phyloP scores from a whole-genome alignment of 2,888 invertebrate species.

The Lepidochitona cinerea region DNA sequence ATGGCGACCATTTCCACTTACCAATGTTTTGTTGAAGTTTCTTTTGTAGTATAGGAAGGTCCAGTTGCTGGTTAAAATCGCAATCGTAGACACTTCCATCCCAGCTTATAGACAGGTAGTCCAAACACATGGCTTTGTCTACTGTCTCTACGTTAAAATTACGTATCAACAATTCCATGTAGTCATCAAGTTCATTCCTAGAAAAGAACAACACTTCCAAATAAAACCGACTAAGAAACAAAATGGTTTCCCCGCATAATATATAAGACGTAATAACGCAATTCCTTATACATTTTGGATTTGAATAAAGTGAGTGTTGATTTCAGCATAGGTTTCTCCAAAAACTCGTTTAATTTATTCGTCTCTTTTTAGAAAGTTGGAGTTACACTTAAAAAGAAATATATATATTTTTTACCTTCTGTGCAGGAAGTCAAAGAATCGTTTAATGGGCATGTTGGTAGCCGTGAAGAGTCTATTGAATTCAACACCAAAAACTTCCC shows the following conservation, averaged over 20 bases:
- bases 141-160: slow-evolving; percentile 49
- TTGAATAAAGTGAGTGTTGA: too few relatives aligned
- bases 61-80: slow-evolving; percentile 56
- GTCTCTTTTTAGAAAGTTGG: too few relatives aligned
- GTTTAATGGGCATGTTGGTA: slow-evolving; percentile 57
- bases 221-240: background rate
- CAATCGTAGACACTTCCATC: slow-evolving; percentile 50
- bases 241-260: background rate
- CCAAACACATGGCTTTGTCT: slow-evolving; percentile 50
- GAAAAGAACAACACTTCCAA: background rate
- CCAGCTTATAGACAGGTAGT: slow-evolving; percentile 46
- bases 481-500: slow-evolving; percentile 44
- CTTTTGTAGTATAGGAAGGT: slow-evolving; percentile 11
- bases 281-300: too few relatives aligned
- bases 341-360: too few relatives aligned
- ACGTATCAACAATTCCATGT: slow-evolving; percentile 46
- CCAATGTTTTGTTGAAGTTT: too few relatives aligned
- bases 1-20: too few relatives aligned
- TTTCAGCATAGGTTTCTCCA: too few relatives aligned
- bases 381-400: too few relatives aligned
- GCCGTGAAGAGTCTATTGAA: slow-evolving; percentile 51
- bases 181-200: slow-evolving; percentile 47
- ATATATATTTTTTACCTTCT: too few relatives aligned
- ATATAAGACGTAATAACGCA: too few relatives aligned
- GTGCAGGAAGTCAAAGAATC: slow-evolving; percentile 50